These are phyloP conservation scores for Varroa destructor DNA, from an alignment of 1,140 invertebrate genomes.

Conservation along the genomic window DNA sequence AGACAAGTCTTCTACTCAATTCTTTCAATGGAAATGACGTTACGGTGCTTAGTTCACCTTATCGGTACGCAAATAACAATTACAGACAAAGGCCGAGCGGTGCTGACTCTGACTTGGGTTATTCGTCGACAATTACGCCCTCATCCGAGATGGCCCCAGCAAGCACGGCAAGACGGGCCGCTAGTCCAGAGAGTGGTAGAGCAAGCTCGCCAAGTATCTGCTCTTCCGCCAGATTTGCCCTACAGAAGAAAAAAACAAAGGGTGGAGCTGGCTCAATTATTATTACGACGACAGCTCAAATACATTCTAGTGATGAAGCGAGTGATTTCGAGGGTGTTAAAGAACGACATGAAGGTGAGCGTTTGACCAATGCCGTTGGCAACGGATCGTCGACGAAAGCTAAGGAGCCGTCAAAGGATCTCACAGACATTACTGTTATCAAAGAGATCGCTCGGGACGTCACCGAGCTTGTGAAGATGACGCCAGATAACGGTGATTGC, in stretches of 20 bases:
- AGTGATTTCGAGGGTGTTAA: neutral
- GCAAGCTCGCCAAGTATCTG: conserved; percentile 13
- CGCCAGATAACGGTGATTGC: no score
- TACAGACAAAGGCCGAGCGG: conserved; percentile 3
- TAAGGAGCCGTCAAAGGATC: no score
- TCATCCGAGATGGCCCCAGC: conserved; percentile 13
- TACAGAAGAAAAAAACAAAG: neutral
- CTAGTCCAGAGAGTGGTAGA: neutral
- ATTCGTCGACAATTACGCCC: conserved; percentile 8
- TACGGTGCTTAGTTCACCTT: neutral
- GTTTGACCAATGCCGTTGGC: no score
- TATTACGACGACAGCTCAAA: conserved; percentile 23
- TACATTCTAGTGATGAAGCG: conserved; percentile 15
- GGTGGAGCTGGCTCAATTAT: neutral
- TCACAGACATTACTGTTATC: no score
- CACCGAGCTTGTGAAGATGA: no score
- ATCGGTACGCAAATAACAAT: conserved; percentile 3
- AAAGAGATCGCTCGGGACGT: no score
- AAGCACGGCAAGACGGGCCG: neutral
- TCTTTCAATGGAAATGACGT: neutral
- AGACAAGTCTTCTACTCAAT: conserved; percentile 10
- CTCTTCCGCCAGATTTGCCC: neutral
- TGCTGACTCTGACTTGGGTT: conserved; percentile 14
- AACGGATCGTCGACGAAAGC: no score
- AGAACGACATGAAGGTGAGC: no score